A percentile compares a stretch with the other conserved stretches of the same genome.
Conservation (phyloP, 2,888 invertebrate genomes). For the Chrysolina oricalcia region DNA sequence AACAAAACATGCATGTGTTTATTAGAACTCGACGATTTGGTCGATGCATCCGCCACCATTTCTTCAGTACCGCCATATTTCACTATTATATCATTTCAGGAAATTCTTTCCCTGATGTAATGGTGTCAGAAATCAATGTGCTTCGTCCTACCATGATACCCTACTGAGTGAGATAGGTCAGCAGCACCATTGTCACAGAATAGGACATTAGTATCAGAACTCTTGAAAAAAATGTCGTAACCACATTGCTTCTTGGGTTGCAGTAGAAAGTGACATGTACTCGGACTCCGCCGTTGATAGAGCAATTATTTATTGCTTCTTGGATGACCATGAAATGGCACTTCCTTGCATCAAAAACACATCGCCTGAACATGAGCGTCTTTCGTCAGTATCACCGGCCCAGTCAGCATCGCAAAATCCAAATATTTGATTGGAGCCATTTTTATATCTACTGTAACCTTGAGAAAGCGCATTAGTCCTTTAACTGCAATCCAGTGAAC, state of each 20-base stretch:
- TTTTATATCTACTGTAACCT: constrained; percentile 13
- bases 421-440: background rate
- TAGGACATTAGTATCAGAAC: background rate
- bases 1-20: constrained; percentile 14
- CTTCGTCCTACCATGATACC: no score
- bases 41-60: background rate
- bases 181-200: constrained; percentile 7
- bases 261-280: no score
- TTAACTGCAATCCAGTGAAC: constrained; percentile 33
- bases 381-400: no score
- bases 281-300: constrained; percentile 26
- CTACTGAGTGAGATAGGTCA: no score
- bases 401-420: constrained; percentile 28
- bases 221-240: constrained; percentile 1
- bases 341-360: constrained; percentile 12
- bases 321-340: constrained; percentile 23
- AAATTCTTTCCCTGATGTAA: no score
- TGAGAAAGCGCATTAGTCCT: constrained; percentile 36
- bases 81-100: background rate
- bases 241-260: constrained; percentile 29
- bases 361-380: constrained; percentile 16
- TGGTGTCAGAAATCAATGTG: no score
- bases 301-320: constrained; percentile 15
- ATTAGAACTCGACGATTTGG: background rate
- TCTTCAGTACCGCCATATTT: background rate